These are phyloP conservation scores for Sitodiplosis mosellana DNA, from an alignment of 1,140 invertebrate genomes.

Conservation along the genomic window DNA sequence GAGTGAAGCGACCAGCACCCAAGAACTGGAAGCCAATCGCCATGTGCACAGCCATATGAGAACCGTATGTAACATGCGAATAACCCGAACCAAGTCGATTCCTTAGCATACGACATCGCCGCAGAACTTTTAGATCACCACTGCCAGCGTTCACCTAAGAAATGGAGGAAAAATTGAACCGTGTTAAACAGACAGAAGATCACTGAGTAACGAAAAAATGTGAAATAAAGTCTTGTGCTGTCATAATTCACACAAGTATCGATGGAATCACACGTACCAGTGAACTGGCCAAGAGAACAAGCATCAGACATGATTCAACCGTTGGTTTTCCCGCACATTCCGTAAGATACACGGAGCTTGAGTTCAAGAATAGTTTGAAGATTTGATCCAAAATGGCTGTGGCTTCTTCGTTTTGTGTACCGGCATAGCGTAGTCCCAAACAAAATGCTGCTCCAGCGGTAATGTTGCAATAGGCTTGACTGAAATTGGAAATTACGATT, in stretches of 20 bases:
- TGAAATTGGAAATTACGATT: slow-evolving; percentile 25
- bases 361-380: slow-evolving; percentile 18
- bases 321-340: slow-evolving; percentile 79
- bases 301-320: slow-evolving; percentile 75
- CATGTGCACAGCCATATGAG: slow-evolving; percentile 88
- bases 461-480: slow-evolving; percentile 92
- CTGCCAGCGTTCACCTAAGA: slow-evolving; percentile 77
- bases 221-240: too few species aligned
- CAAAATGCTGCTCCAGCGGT: slow-evolving; percentile 86
- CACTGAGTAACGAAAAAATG: too few species aligned
- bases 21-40: slow-evolving; percentile 81
- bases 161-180: slow-evolving; percentile 2
- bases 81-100: slow-evolving; percentile 44
- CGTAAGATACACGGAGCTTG: slow-evolving; percentile 45
- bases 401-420: slow-evolving; percentile 68
- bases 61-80: slow-evolving; percentile 66
- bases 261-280: slow-evolving; percentile 7
- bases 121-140: slow-evolving; percentile 71
- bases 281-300: slow-evolving; percentile 42
- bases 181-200: neutral
- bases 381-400: slow-evolving; percentile 41
- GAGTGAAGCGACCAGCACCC: slow-evolving; percentile 77
- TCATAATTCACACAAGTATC: too few species aligned
- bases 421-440: slow-evolving; percentile 85
- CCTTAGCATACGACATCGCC: slow-evolving; percentile 67